Percentiles rank a stretch among this genome's conserved stretches.
phyloP scores from a whole-genome alignment of 2,888 invertebrate species.

The Plusia festucae region DNA sequence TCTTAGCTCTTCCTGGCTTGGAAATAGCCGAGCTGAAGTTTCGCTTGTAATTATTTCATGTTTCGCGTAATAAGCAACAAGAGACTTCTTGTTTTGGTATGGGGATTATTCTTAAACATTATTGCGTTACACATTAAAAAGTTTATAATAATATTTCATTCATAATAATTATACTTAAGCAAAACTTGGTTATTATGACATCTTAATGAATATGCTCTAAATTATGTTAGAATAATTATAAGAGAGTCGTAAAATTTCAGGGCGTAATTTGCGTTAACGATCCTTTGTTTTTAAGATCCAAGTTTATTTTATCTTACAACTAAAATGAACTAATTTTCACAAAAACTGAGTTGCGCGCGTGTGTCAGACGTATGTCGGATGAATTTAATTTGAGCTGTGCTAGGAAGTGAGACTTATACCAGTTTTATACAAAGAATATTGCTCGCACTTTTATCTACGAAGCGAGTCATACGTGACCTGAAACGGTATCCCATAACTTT shows the following conservation, averaged over 20 bases:
- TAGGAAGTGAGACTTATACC: constrained; percentile 36
- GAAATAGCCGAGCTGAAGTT: constrained; percentile 40
- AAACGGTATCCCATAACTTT: constrained; percentile 55
- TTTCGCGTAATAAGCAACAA: constrained; percentile 28
- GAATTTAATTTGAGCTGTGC: constrained; percentile 54
- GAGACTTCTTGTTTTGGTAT: constrained; percentile 10
- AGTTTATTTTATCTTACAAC: constrained; percentile 31
- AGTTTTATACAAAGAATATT: constrained; percentile 48
- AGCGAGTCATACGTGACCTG: constrained; percentile 52
- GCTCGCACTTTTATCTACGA: constrained; percentile 45
- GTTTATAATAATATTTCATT: constrained; percentile 42
- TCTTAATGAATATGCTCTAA: constrained; percentile 55
- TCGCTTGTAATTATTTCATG: constrained; percentile 34
- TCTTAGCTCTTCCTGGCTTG: constrained; percentile 16
- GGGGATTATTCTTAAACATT: constrained; percentile 29
- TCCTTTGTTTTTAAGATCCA: constrained; percentile 56
- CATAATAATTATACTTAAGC: constrained; percentile 25
- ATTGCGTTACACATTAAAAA: constrained; percentile 33
- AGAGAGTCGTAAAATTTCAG: constrained; percentile 52
- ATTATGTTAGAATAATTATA: constrained; percentile 56
- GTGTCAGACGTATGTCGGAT: constrained; percentile 56
- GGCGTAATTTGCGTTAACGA: constrained; percentile 58
- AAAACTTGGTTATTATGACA: constrained; percentile 53
- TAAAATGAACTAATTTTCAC: constrained; percentile 55
- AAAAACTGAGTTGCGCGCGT: constrained; percentile 25